phyloP scores from a whole-genome alignment of 2,113 vertebrate genomes.

The Protomyctophum bolini region DNA sequence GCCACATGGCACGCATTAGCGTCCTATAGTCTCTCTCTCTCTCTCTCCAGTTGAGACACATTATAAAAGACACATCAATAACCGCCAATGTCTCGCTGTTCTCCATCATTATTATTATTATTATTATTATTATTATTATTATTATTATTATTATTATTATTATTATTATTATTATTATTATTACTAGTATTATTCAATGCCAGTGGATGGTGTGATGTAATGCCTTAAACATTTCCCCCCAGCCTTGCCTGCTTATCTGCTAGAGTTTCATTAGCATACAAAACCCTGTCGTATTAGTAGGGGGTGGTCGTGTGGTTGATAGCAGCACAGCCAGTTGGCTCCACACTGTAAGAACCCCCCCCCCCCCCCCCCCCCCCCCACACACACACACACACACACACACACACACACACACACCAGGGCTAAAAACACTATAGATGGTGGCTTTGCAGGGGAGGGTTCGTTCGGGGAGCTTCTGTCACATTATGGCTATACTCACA shows the following conservation, averaged over 20 bases:
- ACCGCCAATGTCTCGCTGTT: constrained; percentile 61
- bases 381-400: too few species aligned
- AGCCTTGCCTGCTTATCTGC: constrained; percentile 59
- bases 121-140: constrained; percentile 51
- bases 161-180: too few species aligned
- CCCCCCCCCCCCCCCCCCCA: too few species aligned
- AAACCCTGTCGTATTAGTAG: constrained; percentile 55
- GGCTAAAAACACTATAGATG: constrained; percentile 53
- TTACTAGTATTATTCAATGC: constrained; percentile 79
- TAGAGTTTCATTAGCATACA: constrained; percentile 75
- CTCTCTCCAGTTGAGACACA: constrained; percentile 63
- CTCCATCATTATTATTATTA: constrained; percentile 78
- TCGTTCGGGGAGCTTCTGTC: constrained; percentile 53
- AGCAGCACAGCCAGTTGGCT: constrained; percentile 56
- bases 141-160: too few species aligned
- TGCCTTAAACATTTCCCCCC: constrained; percentile 48
- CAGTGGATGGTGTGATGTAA: constrained; percentile 68
- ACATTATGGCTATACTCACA: constrained; percentile 63
- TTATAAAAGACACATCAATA: constrained; percentile 82
- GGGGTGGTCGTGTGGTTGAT: constrained; percentile 44
- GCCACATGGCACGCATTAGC: constrained; percentile 79
- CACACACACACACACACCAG: constrained; percentile 25
- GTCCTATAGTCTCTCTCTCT: constrained; percentile 35
- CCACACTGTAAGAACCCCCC: constrained; percentile 2
- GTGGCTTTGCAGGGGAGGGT: constrained; percentile 57